Percentiles rank a stretch among this genome's conserved stretches.
phyloP scores from a whole-genome alignment of 2,113 vertebrate genomes.

The Dolichallabes microphthalmus region DNA sequence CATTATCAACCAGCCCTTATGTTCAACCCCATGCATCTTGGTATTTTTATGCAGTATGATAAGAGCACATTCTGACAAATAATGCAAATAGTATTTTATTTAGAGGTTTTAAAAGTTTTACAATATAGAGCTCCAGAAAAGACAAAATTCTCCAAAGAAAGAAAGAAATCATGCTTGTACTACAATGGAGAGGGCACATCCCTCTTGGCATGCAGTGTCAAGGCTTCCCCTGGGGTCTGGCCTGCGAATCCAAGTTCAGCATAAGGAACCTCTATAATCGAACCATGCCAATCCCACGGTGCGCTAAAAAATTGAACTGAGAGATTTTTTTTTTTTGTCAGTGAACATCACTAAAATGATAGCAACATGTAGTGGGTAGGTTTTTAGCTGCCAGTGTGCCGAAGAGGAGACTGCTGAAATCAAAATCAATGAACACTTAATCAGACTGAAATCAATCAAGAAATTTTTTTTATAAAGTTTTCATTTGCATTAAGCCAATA shows the following conservation, averaged over 20 bases:
- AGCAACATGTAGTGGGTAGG: constrained; percentile 32
- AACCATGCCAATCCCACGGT: constrained; percentile 44
- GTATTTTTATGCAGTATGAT: neutral
- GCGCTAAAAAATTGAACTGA: constrained; percentile 16
- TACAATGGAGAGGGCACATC: constrained; percentile 71
- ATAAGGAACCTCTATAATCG: constrained; percentile 52
- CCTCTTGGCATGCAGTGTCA: constrained; percentile 73
- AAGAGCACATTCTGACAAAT: constrained; percentile 26
- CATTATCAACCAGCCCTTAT: neutral
- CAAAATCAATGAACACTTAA: constrained; percentile 19
- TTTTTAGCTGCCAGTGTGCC: constrained; percentile 41
- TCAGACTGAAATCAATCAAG: constrained; percentile 20
- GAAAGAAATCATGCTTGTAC: constrained; percentile 74
- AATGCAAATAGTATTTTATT: constrained; percentile 85
- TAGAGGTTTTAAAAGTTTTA: constrained; percentile 82
- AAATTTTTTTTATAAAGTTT: constrained; percentile 9
- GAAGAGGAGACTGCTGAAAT: constrained; percentile 45
- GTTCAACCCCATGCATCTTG: neutral
- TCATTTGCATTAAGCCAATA: neutral
- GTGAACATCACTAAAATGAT: constrained; percentile 58
- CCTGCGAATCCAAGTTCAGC: constrained; percentile 51
- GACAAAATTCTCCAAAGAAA: constrained; percentile 79
- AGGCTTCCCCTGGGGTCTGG: constrained; percentile 72
- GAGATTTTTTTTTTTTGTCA: constrained; percentile 38
- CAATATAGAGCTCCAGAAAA: constrained; percentile 86